Evolutionary conservation across 2,888 invertebrate genomes (phyloP).

Genomic region (Nomada flava): DNA sequence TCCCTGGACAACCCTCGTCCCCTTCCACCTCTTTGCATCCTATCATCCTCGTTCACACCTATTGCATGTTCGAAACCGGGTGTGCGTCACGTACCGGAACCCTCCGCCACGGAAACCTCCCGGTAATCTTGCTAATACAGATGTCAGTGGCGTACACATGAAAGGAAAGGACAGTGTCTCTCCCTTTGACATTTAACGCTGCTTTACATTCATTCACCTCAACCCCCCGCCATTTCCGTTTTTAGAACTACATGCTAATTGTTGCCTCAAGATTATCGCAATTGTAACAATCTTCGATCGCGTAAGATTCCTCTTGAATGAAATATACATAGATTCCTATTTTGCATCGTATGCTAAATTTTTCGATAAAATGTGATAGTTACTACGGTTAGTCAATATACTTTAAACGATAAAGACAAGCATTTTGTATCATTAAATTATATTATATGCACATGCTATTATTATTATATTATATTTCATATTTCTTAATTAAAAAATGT

Average conservation of each 20-base stretch:
- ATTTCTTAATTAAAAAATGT: too few relatives aligned
- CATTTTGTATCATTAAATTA: too few relatives aligned
- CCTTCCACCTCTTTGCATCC: conserved; percentile 30
- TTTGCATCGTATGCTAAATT: too few relatives aligned
- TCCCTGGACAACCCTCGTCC: conserved; percentile 45
- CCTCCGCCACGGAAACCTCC: conserved; percentile 68
- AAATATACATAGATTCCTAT: too few relatives aligned
- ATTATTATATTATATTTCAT: too few relatives aligned
- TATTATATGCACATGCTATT: too few relatives aligned
- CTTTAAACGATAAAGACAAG: too few relatives aligned
- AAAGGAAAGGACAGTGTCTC: conserved; percentile 35
- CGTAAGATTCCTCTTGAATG: too few relatives aligned
- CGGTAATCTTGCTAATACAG: conserved; percentile 83
- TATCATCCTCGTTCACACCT: conserved; percentile 73
- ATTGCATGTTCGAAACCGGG: conserved; percentile 75
- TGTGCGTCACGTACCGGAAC: conserved; percentile 74
- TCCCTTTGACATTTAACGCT: conserved; percentile 65
- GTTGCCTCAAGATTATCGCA: neutral
- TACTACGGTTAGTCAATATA: too few relatives aligned
- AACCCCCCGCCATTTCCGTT: neutral
- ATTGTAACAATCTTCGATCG: neutral
- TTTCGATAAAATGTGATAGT: too few relatives aligned
- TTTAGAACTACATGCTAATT: neutral
- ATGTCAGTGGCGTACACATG: conserved; percentile 79
- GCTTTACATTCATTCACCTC: conserved; percentile 22